Base-by-base conservation (phyloP, 1,140 invertebrate species). In the Apocrypta bakeri region DNA sequence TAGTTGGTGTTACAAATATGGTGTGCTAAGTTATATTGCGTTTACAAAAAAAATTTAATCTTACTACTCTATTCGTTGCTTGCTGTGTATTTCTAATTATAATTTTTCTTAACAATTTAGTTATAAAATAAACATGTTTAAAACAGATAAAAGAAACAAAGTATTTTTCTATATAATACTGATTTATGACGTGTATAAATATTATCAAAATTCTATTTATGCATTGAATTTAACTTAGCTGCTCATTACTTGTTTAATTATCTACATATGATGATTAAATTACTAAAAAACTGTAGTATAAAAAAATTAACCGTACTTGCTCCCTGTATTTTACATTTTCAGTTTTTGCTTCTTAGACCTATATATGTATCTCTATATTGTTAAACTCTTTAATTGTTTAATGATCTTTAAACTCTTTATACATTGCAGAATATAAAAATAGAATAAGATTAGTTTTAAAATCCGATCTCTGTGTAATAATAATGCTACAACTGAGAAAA, bases 381-480 rank as follows among this genome's bases (percentile, higher is more conserved):
- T 77, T 78, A 78, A 68, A 78, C 76, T 69, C 40, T 78, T 78
- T 79, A 71, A 69, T 56, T 17, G 56, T 79, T 69, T 37, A 71
- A 79, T 79, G 56, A 17, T 1, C 27, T 66, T 71, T 12, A 71
- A 71, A 79, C 66, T 48, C 61, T 68, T 56, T 33, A 68, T 68
- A 68, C 76, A 78, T 37, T 64, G 61, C 31, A n/a, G 40, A 78
- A 78, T 78, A 80, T 17, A 80, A 80, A 80, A 71, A 80, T 80
- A 80, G 78, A 80, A 69, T 25, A 56, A 14, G 66, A 79, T 37
- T 27, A 33, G n/a, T 68, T 79, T 79, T 17, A 68, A 69, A 69
- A 69, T 9, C 37, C 69, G 9, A 61, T 75, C 31, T 68, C 64
- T 68, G 1, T 33, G 48, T 71, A 79, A 61, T 1, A 42, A 48